phyloP scores from a whole-genome alignment of 2,113 vertebrate species.

The Cranoglanis bouderius region DNA sequence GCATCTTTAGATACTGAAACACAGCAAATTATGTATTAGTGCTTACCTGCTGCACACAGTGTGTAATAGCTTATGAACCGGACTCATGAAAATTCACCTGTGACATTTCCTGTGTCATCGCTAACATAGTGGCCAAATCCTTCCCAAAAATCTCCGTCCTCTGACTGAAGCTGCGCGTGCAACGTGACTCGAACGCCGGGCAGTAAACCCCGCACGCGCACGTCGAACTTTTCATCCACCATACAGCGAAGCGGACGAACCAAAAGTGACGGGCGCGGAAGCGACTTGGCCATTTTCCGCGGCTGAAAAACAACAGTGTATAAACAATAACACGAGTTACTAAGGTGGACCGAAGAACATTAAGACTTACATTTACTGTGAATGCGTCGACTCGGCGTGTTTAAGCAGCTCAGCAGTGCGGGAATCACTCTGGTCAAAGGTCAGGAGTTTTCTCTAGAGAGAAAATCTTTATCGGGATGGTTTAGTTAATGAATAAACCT shows the following conservation, averaged over 20 bases:
- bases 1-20: constrained; percentile 63
- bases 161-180: constrained; percentile 56
- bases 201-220: constrained; percentile 55
- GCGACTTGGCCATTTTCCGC: constrained; percentile 24
- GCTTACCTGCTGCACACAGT: neutral
- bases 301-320: neutral
- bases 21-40: neutral
- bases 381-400: too few species aligned
- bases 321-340: neutral
- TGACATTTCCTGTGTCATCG: constrained; percentile 56
- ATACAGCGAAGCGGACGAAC: constrained; percentile 64
- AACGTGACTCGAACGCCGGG: constrained; percentile 62
- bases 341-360: neutral
- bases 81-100: constrained; percentile 49
- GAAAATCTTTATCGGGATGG: neutral
- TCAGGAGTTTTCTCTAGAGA: neutral
- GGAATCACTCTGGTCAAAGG: neutral
- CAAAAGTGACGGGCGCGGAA: constrained; percentile 54
- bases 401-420: neutral
- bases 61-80: neutral
- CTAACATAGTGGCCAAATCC: constrained; percentile 65
- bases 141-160: constrained; percentile 68
- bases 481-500: constrained; percentile 21
- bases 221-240: constrained; percentile 64
- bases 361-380: neutral